A percentile compares a stretch with the other conserved stretches of the same genome.
These are phyloP conservation scores for Protosalanx chinensis DNA, from an alignment of 2,797 vertebrate genomes.

Conservation along the genomic window DNA sequence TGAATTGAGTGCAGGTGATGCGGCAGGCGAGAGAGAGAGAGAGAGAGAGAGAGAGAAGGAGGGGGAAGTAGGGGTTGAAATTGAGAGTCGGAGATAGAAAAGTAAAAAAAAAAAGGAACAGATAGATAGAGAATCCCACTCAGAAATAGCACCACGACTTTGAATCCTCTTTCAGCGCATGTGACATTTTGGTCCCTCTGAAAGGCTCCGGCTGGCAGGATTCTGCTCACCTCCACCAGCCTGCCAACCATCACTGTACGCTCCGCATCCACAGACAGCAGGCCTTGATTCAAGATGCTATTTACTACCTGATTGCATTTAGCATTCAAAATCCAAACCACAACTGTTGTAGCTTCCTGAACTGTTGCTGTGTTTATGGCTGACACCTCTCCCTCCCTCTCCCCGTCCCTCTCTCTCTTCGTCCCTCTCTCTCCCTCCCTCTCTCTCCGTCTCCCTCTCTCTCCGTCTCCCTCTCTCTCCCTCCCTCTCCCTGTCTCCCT, in stretches of 20 bases:
- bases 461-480: not conserved
- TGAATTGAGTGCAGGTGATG: constrained; percentile 64
- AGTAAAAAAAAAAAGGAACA: no score
- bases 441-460: no score
- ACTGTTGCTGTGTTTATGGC: no score
- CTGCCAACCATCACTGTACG: not conserved
- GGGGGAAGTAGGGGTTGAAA: not conserved
- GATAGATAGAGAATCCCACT: constrained; percentile 1
- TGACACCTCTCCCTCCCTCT: no score
- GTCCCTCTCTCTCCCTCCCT: not conserved
- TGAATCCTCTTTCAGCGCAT: constrained; percentile 51
- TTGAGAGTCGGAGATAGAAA: no score
- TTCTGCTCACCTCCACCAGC: not conserved
- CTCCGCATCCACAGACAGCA: not conserved
- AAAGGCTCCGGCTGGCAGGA: not conserved
- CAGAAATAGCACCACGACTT: constrained; percentile 52
- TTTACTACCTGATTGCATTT: constrained; percentile 2
- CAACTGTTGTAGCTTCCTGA: not conserved
- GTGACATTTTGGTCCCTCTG: constrained; percentile 34
- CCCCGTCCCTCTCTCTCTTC: no score
- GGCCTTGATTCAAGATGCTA: not conserved
- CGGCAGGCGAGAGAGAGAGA: constrained; percentile 19
- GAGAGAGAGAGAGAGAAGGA: not conserved
- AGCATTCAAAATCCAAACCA: not conserved
- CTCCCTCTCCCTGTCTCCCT: no score